Conservation (phyloP, 2,113 vertebrate genomes). For the Pelecanoides urinatrix region DNA sequence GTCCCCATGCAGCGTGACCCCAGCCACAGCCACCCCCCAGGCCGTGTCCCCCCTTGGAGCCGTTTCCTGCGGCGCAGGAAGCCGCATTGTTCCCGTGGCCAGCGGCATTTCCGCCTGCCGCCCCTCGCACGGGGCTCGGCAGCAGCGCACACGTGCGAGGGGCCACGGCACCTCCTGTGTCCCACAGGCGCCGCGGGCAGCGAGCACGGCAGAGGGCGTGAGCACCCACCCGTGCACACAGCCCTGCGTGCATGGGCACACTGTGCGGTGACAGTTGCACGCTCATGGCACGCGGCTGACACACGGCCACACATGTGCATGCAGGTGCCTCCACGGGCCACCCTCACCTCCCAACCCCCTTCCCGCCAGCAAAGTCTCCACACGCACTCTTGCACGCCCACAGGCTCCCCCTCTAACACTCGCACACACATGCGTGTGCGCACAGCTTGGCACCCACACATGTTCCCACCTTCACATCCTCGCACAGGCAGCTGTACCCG, state of each 20-base stretch:
- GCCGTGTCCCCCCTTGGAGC: not conserved
- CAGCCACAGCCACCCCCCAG: accelerated
- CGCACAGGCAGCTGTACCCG: accelerated
- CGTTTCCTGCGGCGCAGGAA: constrained; percentile 73
- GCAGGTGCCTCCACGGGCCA: not conserved
- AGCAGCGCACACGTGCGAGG: not conserved
- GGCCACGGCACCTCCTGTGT: accelerated
- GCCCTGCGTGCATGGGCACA: accelerated
- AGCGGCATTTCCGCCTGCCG: constrained; percentile 50
- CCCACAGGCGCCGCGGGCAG: accelerated
- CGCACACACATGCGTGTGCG: accelerated
- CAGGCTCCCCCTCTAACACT: not conserved
- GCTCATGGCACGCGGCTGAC: accelerated
- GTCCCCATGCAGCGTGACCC: accelerated
- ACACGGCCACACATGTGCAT: accelerated
- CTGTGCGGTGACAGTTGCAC: accelerated
- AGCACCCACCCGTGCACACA: accelerated
- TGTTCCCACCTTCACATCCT: not conserved
- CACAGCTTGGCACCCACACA: not conserved
- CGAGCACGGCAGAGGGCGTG: accelerated
- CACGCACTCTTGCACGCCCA: accelerated
- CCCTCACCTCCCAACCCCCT: not conserved
- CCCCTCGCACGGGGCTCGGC: not conserved
- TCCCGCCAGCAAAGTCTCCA: accelerated
- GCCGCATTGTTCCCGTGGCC: constrained; percentile 72